A percentile compares a stretch with the other conserved stretches of the same genome.
phyloP scores from a whole-genome alignment of 2,797 vertebrate species.

The Stomatorhinus walkeri region DNA sequence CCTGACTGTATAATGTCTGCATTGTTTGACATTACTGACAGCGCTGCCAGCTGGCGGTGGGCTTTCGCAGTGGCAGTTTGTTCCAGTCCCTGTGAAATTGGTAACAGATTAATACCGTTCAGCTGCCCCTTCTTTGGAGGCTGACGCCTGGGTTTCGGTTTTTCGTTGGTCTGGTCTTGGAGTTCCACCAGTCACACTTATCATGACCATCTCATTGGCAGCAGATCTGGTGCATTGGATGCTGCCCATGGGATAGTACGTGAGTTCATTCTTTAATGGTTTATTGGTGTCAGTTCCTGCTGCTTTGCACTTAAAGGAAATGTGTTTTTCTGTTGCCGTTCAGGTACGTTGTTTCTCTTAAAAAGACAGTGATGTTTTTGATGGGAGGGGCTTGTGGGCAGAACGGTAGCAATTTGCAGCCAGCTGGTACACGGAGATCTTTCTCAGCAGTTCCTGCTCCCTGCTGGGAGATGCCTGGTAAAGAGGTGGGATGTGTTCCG shows the following conservation, averaged over 20 bases:
- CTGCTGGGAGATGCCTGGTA: neutral
- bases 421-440: neutral
- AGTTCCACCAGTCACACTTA: neutral
- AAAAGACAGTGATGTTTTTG: neutral
- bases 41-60: neutral
- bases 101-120: neutral
- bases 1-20: neutral
- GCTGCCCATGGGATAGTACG: neutral
- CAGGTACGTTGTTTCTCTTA: neutral
- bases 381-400: neutral
- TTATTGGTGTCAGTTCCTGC: neutral
- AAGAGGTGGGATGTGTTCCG: neutral
- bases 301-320: neutral
- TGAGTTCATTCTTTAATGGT: neutral
- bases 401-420: neutral
- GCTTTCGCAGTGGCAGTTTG: neutral
- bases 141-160: neutral
- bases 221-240: neutral
- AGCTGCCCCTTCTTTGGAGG: neutral
- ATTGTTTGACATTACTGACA: neutral
- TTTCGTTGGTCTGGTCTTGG: neutral
- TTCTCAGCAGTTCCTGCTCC: neutral
- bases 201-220: neutral
- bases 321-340: neutral
- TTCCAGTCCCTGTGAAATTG: neutral